These are phyloP conservation scores for Dolichopus griseipennis DNA, from an alignment of 2,888 invertebrate genomes.

Conservation along the genomic window DNA sequence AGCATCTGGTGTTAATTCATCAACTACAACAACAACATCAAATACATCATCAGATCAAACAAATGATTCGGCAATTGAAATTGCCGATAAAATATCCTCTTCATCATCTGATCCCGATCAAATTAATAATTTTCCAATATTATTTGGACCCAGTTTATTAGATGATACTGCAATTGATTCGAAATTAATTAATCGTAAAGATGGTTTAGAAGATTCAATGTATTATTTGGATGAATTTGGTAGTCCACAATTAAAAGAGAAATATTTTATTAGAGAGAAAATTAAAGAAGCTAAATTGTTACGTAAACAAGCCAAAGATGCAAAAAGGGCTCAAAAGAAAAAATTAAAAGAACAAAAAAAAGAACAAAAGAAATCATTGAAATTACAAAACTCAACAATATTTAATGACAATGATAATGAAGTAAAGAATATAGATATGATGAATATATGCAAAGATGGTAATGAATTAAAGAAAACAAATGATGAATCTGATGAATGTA, in stretches of 20 bases:
- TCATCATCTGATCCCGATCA: neutral
- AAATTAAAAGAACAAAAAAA: neutral
- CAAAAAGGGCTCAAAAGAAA: conserved; percentile 1
- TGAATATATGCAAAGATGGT: conserved; percentile 24
- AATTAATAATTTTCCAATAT: conserved; percentile 10
- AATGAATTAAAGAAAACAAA: neutral
- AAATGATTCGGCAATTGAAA: neutral
- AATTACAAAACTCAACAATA: conserved; percentile 26
- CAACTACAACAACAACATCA: neutral
- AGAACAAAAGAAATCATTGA: conserved; percentile 26
- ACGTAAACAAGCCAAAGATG: conserved; percentile 19
- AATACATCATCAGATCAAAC: conserved; percentile 5
- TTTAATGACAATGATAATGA: conserved; percentile 18
- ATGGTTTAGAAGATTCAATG: conserved; percentile 42
- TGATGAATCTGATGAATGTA: conserved; percentile 14
- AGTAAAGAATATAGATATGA: conserved; percentile 20
- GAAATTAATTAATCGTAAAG: conserved; percentile 41
- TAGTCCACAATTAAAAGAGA: conserved; percentile 40
- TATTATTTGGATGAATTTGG: conserved; percentile 43
- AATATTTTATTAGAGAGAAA: conserved; percentile 37
- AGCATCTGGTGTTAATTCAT: neutral
- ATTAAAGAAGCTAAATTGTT: conserved; percentile 28
- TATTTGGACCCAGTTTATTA: neutral
- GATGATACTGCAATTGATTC: conserved; percentile 31
- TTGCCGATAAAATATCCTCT: neutral